Percentiles rank a stretch among this genome's conserved stretches.
phyloP scores from a whole-genome alignment of 2,888 invertebrate species.

The Aspidapion aeneum region DNA sequence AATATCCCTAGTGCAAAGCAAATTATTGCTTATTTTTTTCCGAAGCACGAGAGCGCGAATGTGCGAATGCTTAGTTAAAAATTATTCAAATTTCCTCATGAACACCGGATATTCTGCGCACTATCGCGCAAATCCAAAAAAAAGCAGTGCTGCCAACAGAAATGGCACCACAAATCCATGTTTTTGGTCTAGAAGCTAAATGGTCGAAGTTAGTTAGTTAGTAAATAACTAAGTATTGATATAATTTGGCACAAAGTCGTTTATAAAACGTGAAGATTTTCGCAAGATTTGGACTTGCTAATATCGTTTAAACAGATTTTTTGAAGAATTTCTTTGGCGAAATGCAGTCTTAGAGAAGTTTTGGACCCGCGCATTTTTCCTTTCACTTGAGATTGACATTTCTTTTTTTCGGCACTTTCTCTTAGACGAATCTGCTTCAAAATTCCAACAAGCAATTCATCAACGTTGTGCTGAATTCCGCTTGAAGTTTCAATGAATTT shows the following conservation, averaged over 20 bases:
- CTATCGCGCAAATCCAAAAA: no score
- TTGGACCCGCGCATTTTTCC: conserved; percentile 72
- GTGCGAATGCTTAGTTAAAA: no score
- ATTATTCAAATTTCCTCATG: no score
- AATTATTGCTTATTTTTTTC: no score
- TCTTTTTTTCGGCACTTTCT: conserved; percentile 70
- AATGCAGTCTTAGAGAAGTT: conserved; percentile 76
- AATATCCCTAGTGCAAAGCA: no score
- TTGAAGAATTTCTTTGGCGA: conserved; percentile 77
- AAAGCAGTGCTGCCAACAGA: no score
- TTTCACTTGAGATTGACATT: conserved; percentile 39
- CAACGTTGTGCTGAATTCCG: conserved; percentile 94
- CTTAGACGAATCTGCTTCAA: conserved; percentile 84
- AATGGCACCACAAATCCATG: no score
- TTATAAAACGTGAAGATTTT: conserved; percentile 80
- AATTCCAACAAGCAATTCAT: conserved; percentile 90
- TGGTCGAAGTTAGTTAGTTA: no score
- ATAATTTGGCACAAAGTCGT: background rate
- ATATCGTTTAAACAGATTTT: conserved; percentile 84
- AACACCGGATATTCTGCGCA: no score
- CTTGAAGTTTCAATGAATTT: conserved; percentile 96
- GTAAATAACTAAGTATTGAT: no score
- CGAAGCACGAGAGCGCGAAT: no score
- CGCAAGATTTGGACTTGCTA: conserved; percentile 82
- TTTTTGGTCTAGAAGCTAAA: no score